A percentile compares a stretch with the other conserved stretches of the same genome.
Conservation (phyloP, 2,888 invertebrate genomes). For the Calameuta pallipes region DNA sequence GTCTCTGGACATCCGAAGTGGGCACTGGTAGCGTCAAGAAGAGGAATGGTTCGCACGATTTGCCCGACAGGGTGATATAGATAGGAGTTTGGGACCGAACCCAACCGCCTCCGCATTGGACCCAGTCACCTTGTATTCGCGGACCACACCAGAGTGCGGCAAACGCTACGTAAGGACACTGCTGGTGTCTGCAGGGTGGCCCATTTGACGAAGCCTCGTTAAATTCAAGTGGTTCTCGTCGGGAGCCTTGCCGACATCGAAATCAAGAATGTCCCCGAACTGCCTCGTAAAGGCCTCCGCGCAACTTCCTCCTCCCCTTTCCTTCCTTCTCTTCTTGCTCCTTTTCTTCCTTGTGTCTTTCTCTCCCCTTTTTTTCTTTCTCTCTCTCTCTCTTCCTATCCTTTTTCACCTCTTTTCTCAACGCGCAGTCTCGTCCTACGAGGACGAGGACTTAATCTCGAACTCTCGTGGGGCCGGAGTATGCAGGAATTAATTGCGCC, state of each 20-base stretch:
- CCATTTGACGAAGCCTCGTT: conserved; percentile 54
- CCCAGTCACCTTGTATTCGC: conserved; percentile 9
- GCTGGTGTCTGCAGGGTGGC: conserved; percentile 44
- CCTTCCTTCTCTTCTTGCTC: conserved; percentile 27
- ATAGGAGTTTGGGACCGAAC: not conserved
- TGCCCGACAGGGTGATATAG: not conserved
- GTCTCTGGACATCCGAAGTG: not conserved
- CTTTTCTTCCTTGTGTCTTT: conserved; percentile 14
- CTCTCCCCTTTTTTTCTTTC: conserved; percentile 20
- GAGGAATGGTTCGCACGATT: not conserved
- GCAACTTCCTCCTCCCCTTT: conserved; percentile 19
- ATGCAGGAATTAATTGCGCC: conserved; percentile 51
- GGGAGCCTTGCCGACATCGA: conserved; percentile 49
- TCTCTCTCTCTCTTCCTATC: conserved; percentile 11
- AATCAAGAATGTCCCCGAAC: conserved; percentile 60
- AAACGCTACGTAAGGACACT: not conserved
- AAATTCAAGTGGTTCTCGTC: conserved; percentile 57
- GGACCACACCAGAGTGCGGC: conserved; percentile 28
- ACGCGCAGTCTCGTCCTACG: conserved; percentile 25
- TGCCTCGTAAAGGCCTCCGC: conserved; percentile 52
- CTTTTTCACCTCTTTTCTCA: conserved; percentile 17
- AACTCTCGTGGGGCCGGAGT: conserved; percentile 30
- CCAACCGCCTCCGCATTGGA: not conserved
- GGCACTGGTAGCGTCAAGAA: not conserved
- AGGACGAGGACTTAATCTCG: conserved; percentile 44